Conservation (phyloP, 2,888 invertebrate species). For the Sisyra terminalis region DNA sequence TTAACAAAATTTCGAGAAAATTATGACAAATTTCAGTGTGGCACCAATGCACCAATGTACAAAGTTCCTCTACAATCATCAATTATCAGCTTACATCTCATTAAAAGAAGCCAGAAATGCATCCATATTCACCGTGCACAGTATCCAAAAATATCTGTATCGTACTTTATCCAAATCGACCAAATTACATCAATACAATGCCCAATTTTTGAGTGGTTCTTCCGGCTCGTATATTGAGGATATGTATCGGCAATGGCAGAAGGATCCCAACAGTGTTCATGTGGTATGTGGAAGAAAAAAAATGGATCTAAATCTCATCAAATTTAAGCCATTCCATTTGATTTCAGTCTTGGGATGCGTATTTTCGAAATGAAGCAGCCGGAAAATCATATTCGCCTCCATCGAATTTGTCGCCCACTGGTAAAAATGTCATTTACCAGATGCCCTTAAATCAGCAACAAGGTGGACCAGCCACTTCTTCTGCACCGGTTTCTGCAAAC, state of each 20-base stretch:
- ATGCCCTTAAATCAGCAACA: constrained; percentile 39
- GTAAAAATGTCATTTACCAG: constrained; percentile 51
- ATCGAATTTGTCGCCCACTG: constrained; percentile 50
- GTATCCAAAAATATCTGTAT: too few relatives aligned
- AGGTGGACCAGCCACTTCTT: constrained; percentile 14
- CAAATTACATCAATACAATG: too few relatives aligned
- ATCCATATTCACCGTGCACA: too few relatives aligned
- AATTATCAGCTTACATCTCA: too few relatives aligned
- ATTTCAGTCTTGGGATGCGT: constrained; percentile 79
- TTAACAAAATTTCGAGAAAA: too few relatives aligned
- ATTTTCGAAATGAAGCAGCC: constrained; percentile 68
- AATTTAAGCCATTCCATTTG: too few relatives aligned
- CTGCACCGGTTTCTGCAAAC: constrained; percentile 55
- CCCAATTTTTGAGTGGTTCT: constrained; percentile 88
- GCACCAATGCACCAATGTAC: too few relatives aligned
- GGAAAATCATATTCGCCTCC: constrained; percentile 64
- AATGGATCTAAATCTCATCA: too few relatives aligned
- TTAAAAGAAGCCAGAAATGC: too few relatives aligned
- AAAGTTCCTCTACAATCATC: too few relatives aligned
- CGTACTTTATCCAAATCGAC: too few relatives aligned
- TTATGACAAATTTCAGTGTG: too few relatives aligned
- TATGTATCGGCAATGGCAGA: constrained; percentile 93
- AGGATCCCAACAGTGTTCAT: constrained; percentile 88
- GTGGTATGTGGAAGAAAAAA: constrained; percentile 80
- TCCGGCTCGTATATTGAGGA: constrained; percentile 93